Evolutionary conservation across 2,888 invertebrate genomes (phyloP).

Genomic region (Argyresthia goedartella): DNA sequence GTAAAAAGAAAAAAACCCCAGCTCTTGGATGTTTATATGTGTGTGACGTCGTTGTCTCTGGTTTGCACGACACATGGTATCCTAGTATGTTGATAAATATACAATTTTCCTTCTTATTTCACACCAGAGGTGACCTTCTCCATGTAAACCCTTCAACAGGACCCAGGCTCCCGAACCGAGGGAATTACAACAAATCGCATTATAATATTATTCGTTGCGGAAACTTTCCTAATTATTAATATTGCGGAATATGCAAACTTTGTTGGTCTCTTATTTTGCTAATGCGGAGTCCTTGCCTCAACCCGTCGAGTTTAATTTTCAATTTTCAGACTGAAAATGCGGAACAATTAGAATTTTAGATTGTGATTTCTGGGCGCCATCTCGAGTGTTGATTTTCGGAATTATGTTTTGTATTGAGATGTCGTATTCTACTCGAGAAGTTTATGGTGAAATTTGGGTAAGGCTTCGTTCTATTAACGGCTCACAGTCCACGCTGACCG

Average conservation of each 20-base stretch:
- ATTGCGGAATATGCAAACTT: slow-evolving; percentile 56
- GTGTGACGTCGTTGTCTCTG: too few relatives aligned
- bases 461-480: too few relatives aligned
- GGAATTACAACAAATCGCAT: slow-evolving; percentile 43
- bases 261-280: slow-evolving; percentile 34
- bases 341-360: slow-evolving; percentile 59
- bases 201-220: slow-evolving; percentile 23
- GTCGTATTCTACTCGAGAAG: not conserved
- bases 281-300: not conserved
- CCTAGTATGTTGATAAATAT: too few relatives aligned
- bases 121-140: too few relatives aligned
- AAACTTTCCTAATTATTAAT: slow-evolving; percentile 45
- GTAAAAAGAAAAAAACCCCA: too few relatives aligned
- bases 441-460: too few relatives aligned
- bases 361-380: slow-evolving; percentile 30
- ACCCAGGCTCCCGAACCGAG: not conserved
- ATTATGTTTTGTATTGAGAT: too few relatives aligned
- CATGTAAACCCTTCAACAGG: not conserved
- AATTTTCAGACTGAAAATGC: slow-evolving; percentile 10
- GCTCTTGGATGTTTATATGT: too few relatives aligned
- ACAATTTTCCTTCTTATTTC: too few relatives aligned
- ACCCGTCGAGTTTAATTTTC: slow-evolving; percentile 3
- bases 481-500: too few relatives aligned
- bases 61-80: too few relatives aligned
- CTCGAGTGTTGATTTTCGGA: not conserved